A percentile compares a stretch with the other conserved stretches of the same genome.
Evolutionary conservation across 2,888 invertebrate genomes (phyloP).

Genomic region (Peribatodes rhomboidaria): DNA sequence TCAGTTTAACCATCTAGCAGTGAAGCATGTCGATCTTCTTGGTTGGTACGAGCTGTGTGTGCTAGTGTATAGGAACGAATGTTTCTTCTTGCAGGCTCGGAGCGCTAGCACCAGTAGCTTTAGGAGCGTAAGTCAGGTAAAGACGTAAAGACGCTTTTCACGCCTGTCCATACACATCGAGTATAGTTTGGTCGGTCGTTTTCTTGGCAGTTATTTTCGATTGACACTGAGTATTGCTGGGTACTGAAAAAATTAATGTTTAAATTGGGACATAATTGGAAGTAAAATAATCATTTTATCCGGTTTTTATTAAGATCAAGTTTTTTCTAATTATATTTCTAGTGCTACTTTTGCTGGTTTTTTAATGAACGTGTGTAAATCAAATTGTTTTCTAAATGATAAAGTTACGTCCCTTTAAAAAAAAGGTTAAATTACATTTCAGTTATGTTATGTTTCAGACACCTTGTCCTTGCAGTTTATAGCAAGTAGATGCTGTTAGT

Average conservation of each 20-base stretch:
- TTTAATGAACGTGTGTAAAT: background rate
- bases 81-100: slow-evolving; percentile 92
- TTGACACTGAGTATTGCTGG: slow-evolving; percentile 9
- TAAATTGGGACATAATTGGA: background rate
- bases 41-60: slow-evolving; percentile 76
- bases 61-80: slow-evolving; percentile 84
- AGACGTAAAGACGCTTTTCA: slow-evolving; percentile 71
- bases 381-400: background rate
- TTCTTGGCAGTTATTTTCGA: slow-evolving; percentile 71
- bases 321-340: background rate
- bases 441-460: background rate
- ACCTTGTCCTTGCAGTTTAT: background rate
- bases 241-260: background rate
- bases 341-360: background rate
- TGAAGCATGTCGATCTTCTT: slow-evolving; percentile 79
- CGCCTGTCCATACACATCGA: slow-evolving; percentile 69
- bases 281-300: background rate
- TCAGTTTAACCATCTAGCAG: slow-evolving; percentile 60
- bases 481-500: background rate
- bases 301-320: background rate
- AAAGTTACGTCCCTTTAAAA: background rate
- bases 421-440: background rate
- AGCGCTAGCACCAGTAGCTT: slow-evolving; percentile 96
- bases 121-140: slow-evolving; percentile 96
- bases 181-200: slow-evolving; percentile 65